Conservation (phyloP, 2,888 invertebrate species). For the Drosophila yooni region DNA sequence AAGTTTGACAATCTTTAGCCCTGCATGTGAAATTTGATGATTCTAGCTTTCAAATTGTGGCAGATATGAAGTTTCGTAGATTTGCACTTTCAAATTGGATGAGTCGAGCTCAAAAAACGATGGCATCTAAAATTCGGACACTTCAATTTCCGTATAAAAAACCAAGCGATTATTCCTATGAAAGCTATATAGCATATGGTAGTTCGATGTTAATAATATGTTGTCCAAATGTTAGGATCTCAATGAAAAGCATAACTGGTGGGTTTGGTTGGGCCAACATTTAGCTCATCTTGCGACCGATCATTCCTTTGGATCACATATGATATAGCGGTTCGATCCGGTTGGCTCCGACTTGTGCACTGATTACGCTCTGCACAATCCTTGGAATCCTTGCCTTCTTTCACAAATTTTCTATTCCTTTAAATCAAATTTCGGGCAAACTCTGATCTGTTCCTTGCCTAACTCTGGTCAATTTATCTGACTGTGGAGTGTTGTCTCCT, state of each 20-base stretch:
- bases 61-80: background rate
- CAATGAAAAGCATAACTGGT: background rate
- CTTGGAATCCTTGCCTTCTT: background rate
- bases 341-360: background rate
- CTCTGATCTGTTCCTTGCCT: background rate
- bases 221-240: too few relatives aligned
- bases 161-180: background rate
- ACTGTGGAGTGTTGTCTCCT: background rate
- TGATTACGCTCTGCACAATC: background rate
- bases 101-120: too few relatives aligned
- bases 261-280: background rate
- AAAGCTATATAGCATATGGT: background rate
- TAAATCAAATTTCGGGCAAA: background rate
- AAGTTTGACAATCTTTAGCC: background rate
- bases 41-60: background rate
- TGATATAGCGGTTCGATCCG: background rate
- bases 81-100: background rate
- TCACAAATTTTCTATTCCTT: too few relatives aligned
- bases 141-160: background rate
- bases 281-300: background rate
- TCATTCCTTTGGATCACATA: background rate
- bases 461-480: background rate
- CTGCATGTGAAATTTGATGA: background rate
- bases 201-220: background rate
- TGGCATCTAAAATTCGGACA: too few relatives aligned